These are phyloP conservation scores for Thymallus thymallus DNA, from an alignment of 2,113 vertebrate genomes.

Conservation along the genomic window DNA sequence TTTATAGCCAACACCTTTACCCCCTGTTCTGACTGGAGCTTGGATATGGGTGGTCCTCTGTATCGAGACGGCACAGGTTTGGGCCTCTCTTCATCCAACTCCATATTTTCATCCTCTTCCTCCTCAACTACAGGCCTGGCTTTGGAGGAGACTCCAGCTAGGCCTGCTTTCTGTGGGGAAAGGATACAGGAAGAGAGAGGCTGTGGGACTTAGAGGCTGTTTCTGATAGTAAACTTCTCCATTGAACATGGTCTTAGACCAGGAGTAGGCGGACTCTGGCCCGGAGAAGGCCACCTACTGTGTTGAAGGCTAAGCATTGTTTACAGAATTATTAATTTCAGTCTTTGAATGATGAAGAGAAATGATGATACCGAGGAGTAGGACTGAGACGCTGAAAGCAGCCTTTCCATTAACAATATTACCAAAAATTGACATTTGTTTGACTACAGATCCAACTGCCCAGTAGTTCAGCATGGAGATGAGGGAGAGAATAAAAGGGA, in stretches of 20 bases:
- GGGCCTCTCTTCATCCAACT: neutral
- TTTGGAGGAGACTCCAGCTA: constrained; percentile 17
- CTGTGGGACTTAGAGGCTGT: neutral
- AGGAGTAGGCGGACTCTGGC: too few relatives aligned
- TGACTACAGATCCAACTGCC: constrained; percentile 71
- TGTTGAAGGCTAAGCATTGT: too few relatives aligned
- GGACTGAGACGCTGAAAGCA: too few relatives aligned
- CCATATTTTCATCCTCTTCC: neutral
- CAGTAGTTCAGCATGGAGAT: constrained; percentile 64
- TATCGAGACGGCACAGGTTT: constrained; percentile 26
- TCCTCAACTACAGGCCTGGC: neutral
- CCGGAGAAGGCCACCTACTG: too few relatives aligned
- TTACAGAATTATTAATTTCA: too few relatives aligned
- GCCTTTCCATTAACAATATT: too few relatives aligned
- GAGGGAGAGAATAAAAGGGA: constrained; percentile 52
- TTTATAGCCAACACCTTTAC: constrained; percentile 32
- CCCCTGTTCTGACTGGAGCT: constrained; percentile 36
- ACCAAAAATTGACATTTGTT: constrained; percentile 62
- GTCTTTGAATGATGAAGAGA: too few relatives aligned
- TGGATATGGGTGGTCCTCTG: constrained; percentile 24
- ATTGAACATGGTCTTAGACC: too few relatives aligned
- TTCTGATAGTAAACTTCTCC: neutral
- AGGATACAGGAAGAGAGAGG: neutral
- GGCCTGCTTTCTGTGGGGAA: constrained; percentile 49
- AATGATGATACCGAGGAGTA: too few relatives aligned